Evolutionary conservation across 2,888 invertebrate genomes (phyloP), one percentile per base, ranked within the genome.

Genomic region (Pollenia angustigena): DNA sequence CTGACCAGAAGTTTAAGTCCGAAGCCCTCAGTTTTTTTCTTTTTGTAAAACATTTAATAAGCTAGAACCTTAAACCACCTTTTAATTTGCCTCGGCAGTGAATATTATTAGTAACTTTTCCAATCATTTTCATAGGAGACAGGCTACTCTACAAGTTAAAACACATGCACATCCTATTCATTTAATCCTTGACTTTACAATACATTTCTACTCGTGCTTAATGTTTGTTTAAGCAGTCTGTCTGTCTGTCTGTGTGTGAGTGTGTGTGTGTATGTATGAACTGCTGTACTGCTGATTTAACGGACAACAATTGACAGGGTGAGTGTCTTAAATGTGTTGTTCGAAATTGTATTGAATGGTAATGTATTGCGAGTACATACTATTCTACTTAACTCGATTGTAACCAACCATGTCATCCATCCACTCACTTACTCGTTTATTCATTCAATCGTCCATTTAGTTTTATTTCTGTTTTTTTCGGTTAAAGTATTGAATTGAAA

Each of bases 281-380:
- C 14, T 71, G 60, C 16, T 64, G 48, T 71, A 52, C 32, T 64
- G 48, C 18, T n/a, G n/a, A n/a, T 54, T 62, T 44, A 40, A 68
- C 16, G 42, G 84, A 80, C 84, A 85, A 69, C 79, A 80, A 74
- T 75, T 85, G 84, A 79, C 84, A 85, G 79, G 79, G 68, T 40
- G 79, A 80, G 79, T 85, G 68, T 85, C 84, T 74, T 80, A 62
- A 85, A 85, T 85, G 68, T 85, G 84, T 85, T 85, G 79, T 74
- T 48, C 40, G n/a, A 60, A 32, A 75, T 75, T 60, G 52, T 62
- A 66, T 66, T 42, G 46, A 44, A 66, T 64, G 44, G 23, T 44
- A 64, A 44, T 52, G 23, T 23, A 58, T 72, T 16, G 42, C 18
- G 40, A 68, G 1, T 75, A 68, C 23, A 62, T 60, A 54, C 42